Conservation (phyloP, 2,113 vertebrate genomes). For the Alectura lathami region DNA sequence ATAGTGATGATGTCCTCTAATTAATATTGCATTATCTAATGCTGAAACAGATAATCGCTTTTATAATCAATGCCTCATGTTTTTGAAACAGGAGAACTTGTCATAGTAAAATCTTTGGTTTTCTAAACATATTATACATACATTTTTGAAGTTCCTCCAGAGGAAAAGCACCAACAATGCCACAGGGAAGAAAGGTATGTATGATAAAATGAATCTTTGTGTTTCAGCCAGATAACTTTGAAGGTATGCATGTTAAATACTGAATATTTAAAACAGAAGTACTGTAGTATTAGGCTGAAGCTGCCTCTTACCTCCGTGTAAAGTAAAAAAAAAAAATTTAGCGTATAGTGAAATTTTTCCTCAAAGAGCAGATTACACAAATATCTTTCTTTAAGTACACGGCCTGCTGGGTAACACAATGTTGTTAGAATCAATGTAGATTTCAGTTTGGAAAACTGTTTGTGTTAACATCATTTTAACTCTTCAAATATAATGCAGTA, state of each 20-base stretch:
- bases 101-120: not conserved
- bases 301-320: not conserved
- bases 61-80: not conserved
- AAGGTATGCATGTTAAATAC: not conserved
- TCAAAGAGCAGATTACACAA: not conserved
- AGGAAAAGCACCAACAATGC: not conserved
- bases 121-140: not conserved
- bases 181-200: not conserved
- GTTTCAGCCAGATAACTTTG: not conserved
- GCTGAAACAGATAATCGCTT: not conserved
- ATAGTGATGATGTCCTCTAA: not conserved
- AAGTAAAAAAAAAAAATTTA: not conserved
- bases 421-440: not conserved
- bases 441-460: not conserved
- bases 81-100: not conserved
- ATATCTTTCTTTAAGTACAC: not conserved
- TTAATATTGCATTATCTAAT: not conserved
- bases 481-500: not conserved
- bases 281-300: not conserved
- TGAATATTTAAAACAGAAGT: not conserved
- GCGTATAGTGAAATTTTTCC: not conserved
- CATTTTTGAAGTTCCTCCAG: not conserved
- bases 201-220: not conserved
- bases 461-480: not conserved
- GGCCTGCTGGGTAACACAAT: not conserved